Percentiles rank a stretch among this genome's conserved stretches.
Conservation (phyloP, 2,797 vertebrate species). For the Gephyroberyx darwinii region DNA sequence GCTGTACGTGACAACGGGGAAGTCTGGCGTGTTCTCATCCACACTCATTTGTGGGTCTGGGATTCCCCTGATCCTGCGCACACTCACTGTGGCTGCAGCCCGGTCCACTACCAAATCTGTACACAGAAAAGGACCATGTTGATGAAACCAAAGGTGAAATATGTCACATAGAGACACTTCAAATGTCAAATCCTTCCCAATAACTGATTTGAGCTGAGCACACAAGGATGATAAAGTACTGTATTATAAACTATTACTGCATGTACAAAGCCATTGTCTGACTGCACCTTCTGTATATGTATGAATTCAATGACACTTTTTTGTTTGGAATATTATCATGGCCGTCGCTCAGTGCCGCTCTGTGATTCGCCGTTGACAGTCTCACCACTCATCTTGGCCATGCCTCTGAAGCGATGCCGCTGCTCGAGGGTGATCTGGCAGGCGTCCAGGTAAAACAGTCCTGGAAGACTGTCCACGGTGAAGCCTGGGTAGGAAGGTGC, state of each 20-base stretch:
- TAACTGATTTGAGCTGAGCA: too few relatives aligned
- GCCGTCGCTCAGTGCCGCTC: too few relatives aligned
- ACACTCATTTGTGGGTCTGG: conserved; percentile 57
- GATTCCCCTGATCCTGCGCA: conserved; percentile 82
- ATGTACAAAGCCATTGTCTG: too few relatives aligned
- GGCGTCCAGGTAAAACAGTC: conserved; percentile 81
- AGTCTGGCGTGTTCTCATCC: conserved; percentile 64
- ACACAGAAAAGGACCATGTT: not conserved
- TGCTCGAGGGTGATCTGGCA: conserved; percentile 75
- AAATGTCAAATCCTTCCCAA: too few relatives aligned
- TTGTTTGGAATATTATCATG: too few relatives aligned
- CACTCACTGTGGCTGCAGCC: conserved; percentile 77
- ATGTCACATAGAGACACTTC: too few relatives aligned
- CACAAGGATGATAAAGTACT: too few relatives aligned
- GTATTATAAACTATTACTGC: too few relatives aligned
- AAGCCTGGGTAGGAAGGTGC: conserved; percentile 85
- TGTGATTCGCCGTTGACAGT: too few relatives aligned
- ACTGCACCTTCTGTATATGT: too few relatives aligned
- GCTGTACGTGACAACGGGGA: conserved; percentile 75
- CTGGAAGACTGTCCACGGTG: conserved; percentile 82
- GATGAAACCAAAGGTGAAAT: not conserved
- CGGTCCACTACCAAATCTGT: conserved; percentile 69
- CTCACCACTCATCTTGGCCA: conserved; percentile 81
- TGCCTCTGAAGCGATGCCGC: conserved; percentile 74
- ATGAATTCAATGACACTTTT: too few relatives aligned